phyloP scores from a whole-genome alignment of 2,888 invertebrate genomes.

The Eupithecia pulchellata region DNA sequence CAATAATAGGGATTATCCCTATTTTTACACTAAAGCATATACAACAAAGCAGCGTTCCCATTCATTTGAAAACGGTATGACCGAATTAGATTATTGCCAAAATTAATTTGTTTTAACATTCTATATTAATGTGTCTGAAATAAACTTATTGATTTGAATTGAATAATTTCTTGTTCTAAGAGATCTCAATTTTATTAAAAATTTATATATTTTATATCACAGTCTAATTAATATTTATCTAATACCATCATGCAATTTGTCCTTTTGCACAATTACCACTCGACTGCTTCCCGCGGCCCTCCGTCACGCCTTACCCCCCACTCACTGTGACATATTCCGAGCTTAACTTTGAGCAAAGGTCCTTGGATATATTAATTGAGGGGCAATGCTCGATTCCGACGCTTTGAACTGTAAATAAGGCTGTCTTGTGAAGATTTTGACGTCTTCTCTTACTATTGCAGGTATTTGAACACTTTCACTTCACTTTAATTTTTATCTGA shows the following conservation, averaged over 20 bases:
- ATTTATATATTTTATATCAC: not conserved
- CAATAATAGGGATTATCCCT: too few species aligned
- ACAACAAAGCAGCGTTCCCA: too few species aligned
- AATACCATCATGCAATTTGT: slow-evolving; percentile 21
- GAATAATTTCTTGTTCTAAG: too few species aligned
- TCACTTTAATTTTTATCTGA: not conserved
- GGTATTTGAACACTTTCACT: not conserved
- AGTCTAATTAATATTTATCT: slow-evolving; percentile 4
- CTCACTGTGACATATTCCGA: slow-evolving; percentile 54
- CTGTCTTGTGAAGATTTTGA: slow-evolving; percentile 1
- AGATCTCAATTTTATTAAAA: too few species aligned
- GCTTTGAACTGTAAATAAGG: slow-evolving; percentile 25
- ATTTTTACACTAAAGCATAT: too few species aligned
- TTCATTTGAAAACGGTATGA: too few species aligned
- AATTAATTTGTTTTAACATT: too few species aligned
- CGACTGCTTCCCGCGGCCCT: slow-evolving; percentile 43
- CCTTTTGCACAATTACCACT: slow-evolving; percentile 31
- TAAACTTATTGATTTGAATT: too few species aligned
- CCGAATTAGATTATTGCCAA: too few species aligned
- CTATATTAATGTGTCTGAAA: too few species aligned
- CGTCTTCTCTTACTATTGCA: not conserved
- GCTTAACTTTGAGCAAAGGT: slow-evolving; percentile 44
- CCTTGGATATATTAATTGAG: slow-evolving; percentile 47
- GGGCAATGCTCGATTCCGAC: slow-evolving; percentile 29
- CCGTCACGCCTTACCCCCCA: slow-evolving; percentile 54